These are phyloP conservation scores for Metopolophium dirhodum DNA, from an alignment of 1,140 invertebrate genomes.

Conservation along the genomic window DNA sequence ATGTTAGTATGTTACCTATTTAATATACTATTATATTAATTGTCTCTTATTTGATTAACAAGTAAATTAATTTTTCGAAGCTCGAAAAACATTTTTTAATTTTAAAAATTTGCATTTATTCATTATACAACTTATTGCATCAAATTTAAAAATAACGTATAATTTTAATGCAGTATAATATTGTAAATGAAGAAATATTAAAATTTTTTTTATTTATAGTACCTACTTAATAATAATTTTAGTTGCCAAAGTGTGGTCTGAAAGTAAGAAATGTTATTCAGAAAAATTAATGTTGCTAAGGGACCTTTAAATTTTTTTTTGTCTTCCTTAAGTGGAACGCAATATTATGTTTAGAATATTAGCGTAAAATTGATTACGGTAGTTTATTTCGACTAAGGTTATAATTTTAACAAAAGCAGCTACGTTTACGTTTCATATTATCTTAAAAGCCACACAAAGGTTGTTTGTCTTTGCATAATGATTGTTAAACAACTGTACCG, in stretches of 20 bases:
- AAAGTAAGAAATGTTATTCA: neutral
- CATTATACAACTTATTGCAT: neutral
- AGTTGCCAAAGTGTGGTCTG: neutral
- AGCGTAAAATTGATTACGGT: neutral
- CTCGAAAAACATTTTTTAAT: neutral
- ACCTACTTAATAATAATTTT: neutral
- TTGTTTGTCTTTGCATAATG: constrained; percentile 21
- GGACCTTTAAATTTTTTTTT: neutral
- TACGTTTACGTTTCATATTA: constrained; percentile 39
- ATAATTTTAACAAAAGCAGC: constrained; percentile 2
- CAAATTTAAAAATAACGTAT: neutral
- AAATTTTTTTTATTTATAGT: neutral
- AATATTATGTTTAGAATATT: neutral
- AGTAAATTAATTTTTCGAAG: neutral
- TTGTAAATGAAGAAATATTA: neutral
- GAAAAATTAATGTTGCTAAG: neutral
- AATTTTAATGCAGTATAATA: neutral
- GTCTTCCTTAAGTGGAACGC: neutral
- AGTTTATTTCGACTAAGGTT: neutral
- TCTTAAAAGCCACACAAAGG: neutral
- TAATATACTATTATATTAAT: neutral
- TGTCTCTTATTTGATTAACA: neutral
- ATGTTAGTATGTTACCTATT: neutral
- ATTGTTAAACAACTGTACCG: neutral
- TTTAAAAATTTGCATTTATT: neutral